A percentile compares a stretch with the other conserved stretches of the same genome.
Conservation (phyloP, 2,797 vertebrate genomes). For the Melanogrammus aeglefinus region DNA sequence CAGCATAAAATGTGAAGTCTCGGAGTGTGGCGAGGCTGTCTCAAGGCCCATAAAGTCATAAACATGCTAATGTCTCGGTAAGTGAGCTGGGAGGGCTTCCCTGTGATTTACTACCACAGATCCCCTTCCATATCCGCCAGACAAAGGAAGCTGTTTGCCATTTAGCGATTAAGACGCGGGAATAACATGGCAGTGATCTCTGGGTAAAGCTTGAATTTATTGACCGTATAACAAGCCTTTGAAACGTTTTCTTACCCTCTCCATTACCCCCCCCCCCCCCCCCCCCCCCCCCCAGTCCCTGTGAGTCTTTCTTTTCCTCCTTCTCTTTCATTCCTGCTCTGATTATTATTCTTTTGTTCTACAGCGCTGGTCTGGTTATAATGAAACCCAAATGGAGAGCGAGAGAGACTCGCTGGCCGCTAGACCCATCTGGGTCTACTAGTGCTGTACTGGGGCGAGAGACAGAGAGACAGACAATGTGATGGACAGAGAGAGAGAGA, state of each 20-base stretch:
- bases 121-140: conserved; percentile 14
- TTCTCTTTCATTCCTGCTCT: conserved; percentile 20
- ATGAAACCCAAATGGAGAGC: conserved; percentile 69
- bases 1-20: not conserved
- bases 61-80: conserved; percentile 42
- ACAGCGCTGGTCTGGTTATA: conserved; percentile 55
- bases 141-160: conserved; percentile 42
- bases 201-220: conserved; percentile 53
- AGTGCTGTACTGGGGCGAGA: conserved; percentile 15
- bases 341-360: conserved; percentile 61
- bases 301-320: not conserved
- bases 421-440: not conserved
- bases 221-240: conserved; percentile 60
- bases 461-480: conserved; percentile 17
- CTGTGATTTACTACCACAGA: conserved; percentile 47
- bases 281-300: not conserved
- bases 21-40: not conserved
- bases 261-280: conserved; percentile 6
- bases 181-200: conserved; percentile 31
- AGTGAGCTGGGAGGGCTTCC: conserved; percentile 39
- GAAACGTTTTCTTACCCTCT: conserved; percentile 28
- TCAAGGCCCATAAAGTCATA: conserved; percentile 38
- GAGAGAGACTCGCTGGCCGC: conserved; percentile 38
- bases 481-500: not conserved
- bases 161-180: conserved; percentile 40